Conservation (phyloP, 2,797 vertebrate species). For the Poeciliopsis gracilis region DNA sequence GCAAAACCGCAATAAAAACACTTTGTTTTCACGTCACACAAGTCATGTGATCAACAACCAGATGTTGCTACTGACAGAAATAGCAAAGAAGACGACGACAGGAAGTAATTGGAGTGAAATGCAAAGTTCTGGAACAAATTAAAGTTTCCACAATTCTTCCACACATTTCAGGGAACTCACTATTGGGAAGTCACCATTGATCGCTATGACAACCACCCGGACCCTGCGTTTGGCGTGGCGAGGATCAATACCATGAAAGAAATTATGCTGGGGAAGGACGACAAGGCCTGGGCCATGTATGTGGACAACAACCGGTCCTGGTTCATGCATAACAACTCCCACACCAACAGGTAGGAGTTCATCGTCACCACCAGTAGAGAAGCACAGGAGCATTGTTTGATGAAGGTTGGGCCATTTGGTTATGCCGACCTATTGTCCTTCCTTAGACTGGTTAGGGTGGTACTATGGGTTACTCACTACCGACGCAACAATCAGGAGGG, state of each 20-base stretch:
- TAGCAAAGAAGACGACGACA: too few species aligned
- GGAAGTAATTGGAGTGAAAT: too few species aligned
- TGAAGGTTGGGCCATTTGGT: neutral
- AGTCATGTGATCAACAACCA: too few species aligned
- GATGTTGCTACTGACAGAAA: too few species aligned
- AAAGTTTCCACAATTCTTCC: neutral
- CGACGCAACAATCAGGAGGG: too few species aligned
- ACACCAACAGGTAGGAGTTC: conserved; percentile 97
- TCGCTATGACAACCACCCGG: conserved; percentile 97
- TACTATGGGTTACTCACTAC: too few species aligned
- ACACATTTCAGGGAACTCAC: conserved; percentile 81
- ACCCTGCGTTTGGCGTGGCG: conserved; percentile 95
- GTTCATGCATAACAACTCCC: conserved; percentile 99
- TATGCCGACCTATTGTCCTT: neutral
- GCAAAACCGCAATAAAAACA: too few species aligned
- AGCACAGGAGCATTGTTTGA: neutral
- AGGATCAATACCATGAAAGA: conserved; percentile 93
- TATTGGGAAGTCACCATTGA: conserved; percentile 96
- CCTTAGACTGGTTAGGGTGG: too few species aligned
- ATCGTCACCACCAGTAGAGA: neutral
- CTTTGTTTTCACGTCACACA: too few species aligned
- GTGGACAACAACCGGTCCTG: conserved; percentile 99
- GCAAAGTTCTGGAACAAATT: too few species aligned
- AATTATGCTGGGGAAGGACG: conserved; percentile 98
- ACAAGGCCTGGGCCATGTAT: conserved; percentile 99